Percentiles rank a stretch among this genome's conserved stretches.
Conservation (phyloP, 2,797 vertebrate species). For the Melanotaenia pygmaea region DNA sequence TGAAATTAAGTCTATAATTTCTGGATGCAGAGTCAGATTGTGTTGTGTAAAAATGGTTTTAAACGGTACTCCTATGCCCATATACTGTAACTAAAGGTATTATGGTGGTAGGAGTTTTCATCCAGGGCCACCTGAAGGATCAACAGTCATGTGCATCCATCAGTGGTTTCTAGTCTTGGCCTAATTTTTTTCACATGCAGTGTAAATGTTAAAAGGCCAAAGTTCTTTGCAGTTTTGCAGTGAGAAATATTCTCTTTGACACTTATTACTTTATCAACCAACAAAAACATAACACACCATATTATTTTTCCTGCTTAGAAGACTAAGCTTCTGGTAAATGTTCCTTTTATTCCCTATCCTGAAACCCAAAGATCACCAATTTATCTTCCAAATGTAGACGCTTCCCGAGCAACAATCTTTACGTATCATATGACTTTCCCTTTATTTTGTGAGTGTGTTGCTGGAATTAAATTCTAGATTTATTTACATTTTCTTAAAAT, state of each 20-base stretch:
- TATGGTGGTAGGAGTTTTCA: not conserved
- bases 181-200: too few species aligned
- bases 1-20: not conserved
- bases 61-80: not conserved
- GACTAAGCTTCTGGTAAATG: not conserved
- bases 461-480: not conserved
- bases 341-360: not conserved
- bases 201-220: too few species aligned
- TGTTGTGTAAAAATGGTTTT: not conserved
- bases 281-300: not conserved
- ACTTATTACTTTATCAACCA: not conserved
- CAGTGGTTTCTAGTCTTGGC: too few species aligned
- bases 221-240: too few species aligned
- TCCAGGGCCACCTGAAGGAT: not conserved
- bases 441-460: not conserved
- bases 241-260: too few species aligned
- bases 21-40: not conserved
- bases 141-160: too few species aligned
- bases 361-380: not conserved
- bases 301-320: not conserved
- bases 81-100: not conserved
- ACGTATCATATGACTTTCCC: not conserved
- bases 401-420: not conserved
- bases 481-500: not conserved
- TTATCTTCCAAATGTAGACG: not conserved